Evolutionary conservation across 2,797 vertebrate genomes (phyloP), one percentile per base, ranked within the genome.

Genomic region (Cephalopachus bancanus): DNA sequence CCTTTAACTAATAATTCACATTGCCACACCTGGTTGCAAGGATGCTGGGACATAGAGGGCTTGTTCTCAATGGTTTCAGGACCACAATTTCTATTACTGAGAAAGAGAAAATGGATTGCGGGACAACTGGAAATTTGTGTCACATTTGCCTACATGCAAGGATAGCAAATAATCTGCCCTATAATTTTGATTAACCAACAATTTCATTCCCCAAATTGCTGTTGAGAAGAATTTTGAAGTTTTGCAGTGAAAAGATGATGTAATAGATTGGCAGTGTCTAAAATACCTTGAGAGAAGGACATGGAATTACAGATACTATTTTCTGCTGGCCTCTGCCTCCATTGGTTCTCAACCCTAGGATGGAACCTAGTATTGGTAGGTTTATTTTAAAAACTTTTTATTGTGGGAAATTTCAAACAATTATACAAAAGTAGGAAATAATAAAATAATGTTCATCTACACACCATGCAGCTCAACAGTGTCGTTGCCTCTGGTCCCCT

Each of bases 161-260:
- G 62, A 80, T 60, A 26, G 51, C 44, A 72, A 81, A 17, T 81
- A 69, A 51, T 91, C 28, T 78, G 53, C n/a, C 30, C 26, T 79
- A 55, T 44, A 44, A 44, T 44, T 64, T 28, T 86, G 51, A 55
- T 57, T 55, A 51, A 28, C 71, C 51, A 33, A 55, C 7, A 76
- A 26, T 22, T 44, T 75, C 49, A 37, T 28, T 55, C 7, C 75
- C 51, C n/a, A 59, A 8, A 71, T 74, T 6, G 62, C 7, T 57
- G n/a, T 20, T 90, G 60, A 64, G 69, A 96, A 89, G 33, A 74
- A 37, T 37, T 76, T 53, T 85, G 44, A 89, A 75, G 16, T 69
- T 85, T 57, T 24, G 30, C 5, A 14, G 22, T 69, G 44, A 55
- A 51, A 89, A 88, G 60, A 24, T 4, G 6, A 8, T 33, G 17